phyloP scores from a whole-genome alignment of 2,113 vertebrate genomes.

The Vireo altiloquus region DNA sequence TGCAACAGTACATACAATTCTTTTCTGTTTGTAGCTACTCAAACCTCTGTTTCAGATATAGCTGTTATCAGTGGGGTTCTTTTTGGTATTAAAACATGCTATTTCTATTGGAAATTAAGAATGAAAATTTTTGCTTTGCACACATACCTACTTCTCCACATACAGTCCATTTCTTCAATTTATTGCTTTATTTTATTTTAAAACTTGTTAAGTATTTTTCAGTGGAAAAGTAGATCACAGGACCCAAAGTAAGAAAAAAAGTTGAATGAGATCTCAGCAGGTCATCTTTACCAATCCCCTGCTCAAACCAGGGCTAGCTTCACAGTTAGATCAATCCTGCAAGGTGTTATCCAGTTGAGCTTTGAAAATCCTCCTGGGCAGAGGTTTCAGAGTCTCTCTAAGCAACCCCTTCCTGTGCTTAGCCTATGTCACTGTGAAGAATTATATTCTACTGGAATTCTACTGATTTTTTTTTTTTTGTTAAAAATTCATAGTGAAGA shows the following conservation, averaged over 20 bases:
- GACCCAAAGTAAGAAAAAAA: background rate
- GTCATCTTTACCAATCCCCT: background rate
- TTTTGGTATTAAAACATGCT: background rate
- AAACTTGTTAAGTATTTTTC: background rate
- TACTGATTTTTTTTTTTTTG: background rate
- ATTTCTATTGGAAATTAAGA: background rate
- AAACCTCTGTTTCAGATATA: background rate
- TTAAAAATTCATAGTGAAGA: background rate
- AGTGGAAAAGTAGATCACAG: background rate
- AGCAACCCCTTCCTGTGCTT: background rate
- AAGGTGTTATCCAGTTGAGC: background rate
- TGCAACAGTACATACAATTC: background rate
- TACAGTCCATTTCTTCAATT: background rate
- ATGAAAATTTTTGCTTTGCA: background rate
- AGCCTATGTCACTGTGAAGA: background rate
- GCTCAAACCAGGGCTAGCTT: background rate
- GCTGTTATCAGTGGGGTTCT: background rate
- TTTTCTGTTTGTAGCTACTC: background rate
- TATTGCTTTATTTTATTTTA: background rate
- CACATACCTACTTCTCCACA: background rate
- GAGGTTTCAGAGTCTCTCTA: background rate
- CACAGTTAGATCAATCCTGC: background rate
- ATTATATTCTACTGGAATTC: background rate
- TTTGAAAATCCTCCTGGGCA: background rate
- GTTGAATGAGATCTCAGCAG: background rate